These are phyloP conservation scores for Lithophane semibrunnea DNA, from an alignment of 2,888 invertebrate species.

Conservation along the genomic window DNA sequence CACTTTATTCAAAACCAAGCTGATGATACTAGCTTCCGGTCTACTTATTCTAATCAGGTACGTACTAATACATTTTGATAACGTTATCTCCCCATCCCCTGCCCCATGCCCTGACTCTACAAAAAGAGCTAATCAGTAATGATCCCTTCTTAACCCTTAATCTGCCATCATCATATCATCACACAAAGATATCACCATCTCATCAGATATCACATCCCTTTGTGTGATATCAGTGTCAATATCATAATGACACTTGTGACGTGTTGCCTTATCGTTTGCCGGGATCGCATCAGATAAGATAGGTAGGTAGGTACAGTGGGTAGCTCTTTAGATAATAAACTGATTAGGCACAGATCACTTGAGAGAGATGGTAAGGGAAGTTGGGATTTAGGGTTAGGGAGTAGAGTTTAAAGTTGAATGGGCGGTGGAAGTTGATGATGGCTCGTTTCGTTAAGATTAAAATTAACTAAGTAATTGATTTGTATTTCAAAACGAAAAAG, in stretches of 20 bases:
- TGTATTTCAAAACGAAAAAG: too few relatives aligned
- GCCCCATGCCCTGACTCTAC: constrained; percentile 11
- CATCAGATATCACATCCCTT: constrained; percentile 32
- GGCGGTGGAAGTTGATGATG: constrained; percentile 6
- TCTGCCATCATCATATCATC: background rate
- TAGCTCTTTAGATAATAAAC: constrained; percentile 66
- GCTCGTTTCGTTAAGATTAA: constrained; percentile 17
- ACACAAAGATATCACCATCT: constrained; percentile 26
- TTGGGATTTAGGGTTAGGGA: background rate
- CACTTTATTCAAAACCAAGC: background rate
- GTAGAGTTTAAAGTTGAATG: constrained; percentile 7
- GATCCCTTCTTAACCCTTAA: constrained; percentile 5
- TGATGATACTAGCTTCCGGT: background rate
- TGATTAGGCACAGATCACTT: constrained; percentile 65
- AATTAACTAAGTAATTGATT: constrained; percentile 36
- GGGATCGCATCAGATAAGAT: constrained; percentile 63
- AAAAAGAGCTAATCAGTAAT: constrained; percentile 30
- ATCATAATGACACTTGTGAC: constrained; percentile 63
- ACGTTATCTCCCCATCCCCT: constrained; percentile 5
- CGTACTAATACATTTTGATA: background rate
- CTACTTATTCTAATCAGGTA: background rate
- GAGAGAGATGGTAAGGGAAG: background rate
- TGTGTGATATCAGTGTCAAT: constrained; percentile 58
- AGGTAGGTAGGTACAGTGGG: constrained; percentile 37
- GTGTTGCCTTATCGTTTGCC: constrained; percentile 53